Conservation (phyloP, 2,113 vertebrate species). For the Platysternon megacephalum region DNA sequence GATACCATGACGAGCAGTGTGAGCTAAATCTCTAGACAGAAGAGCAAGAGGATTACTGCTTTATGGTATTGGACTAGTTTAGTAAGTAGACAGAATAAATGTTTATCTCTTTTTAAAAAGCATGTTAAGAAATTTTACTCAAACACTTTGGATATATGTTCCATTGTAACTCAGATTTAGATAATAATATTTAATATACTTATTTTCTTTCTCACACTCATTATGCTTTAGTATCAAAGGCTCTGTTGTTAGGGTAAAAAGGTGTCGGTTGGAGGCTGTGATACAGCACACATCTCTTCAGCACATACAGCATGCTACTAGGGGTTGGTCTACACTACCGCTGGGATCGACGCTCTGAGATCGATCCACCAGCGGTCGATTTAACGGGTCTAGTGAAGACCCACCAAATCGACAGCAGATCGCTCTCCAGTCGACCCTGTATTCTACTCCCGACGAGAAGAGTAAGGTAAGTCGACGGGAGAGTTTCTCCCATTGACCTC, state of each 20-base stretch:
- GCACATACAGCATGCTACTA: not conserved
- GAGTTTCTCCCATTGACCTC: too few relatives aligned
- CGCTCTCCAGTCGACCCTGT: too few relatives aligned
- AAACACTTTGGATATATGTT: not conserved
- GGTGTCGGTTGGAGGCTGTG: not conserved
- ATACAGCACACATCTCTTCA: not conserved
- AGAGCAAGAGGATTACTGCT: not conserved
- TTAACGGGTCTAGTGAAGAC: too few relatives aligned
- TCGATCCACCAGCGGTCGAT: too few relatives aligned
- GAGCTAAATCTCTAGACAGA: not conserved
- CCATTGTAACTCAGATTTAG: not conserved
- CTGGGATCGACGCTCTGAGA: too few relatives aligned
- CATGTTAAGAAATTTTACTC: not conserved
- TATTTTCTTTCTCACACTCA: not conserved
- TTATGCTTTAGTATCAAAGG: not conserved
- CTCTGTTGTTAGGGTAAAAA: not conserved
- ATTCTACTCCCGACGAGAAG: too few relatives aligned
- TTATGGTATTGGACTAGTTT: not conserved
- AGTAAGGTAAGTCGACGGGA: too few relatives aligned
- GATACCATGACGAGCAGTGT: not conserved
- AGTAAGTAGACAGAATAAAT: not conserved
- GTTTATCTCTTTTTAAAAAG: not conserved
- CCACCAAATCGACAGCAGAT: too few relatives aligned
- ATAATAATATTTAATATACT: not conserved
- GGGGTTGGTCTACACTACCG: too few relatives aligned